phyloP scores from a whole-genome alignment of 2,797 vertebrate genomes.

The Helarctos malayanus region DNA sequence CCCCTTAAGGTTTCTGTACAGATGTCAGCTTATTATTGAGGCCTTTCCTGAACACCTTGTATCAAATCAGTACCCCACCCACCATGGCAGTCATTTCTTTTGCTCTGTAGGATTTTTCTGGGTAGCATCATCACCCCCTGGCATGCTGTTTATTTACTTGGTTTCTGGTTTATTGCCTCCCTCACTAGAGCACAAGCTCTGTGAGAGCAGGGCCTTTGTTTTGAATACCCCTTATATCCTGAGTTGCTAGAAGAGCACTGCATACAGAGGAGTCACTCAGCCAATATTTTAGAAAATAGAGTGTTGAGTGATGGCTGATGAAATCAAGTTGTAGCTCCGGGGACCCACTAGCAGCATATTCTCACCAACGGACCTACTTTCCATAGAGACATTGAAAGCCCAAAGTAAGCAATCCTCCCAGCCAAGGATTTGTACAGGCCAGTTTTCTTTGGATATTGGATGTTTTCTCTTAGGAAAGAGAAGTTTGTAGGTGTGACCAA shows the following conservation, averaged over 20 bases:
- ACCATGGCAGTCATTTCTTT: neutral
- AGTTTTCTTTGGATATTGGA: constrained; percentile 9
- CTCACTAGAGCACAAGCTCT: neutral
- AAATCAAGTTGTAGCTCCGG: neutral
- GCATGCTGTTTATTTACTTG: neutral
- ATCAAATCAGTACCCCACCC: neutral
- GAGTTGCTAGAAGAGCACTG: neutral
- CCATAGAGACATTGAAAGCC: neutral
- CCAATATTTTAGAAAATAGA: neutral
- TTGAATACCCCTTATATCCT: neutral
- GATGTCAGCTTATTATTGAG: neutral
- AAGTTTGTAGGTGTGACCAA: neutral
- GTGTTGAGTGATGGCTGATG: neutral
- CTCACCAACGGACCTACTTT: neutral
- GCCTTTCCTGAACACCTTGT: neutral
- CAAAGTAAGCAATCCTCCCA: neutral
- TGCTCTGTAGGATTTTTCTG: neutral
- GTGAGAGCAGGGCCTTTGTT: neutral
- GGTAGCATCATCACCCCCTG: neutral
- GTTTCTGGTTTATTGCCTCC: neutral
- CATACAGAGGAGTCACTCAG: neutral
- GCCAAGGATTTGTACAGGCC: neutral
- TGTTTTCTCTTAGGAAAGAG: constrained; percentile 14
- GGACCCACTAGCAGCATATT: neutral
- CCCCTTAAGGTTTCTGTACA: neutral